Evolutionary conservation across 2,797 vertebrate genomes (phyloP), one percentile per base, ranked within the genome.

Genomic region (Phalloptychus januarius): DNA sequence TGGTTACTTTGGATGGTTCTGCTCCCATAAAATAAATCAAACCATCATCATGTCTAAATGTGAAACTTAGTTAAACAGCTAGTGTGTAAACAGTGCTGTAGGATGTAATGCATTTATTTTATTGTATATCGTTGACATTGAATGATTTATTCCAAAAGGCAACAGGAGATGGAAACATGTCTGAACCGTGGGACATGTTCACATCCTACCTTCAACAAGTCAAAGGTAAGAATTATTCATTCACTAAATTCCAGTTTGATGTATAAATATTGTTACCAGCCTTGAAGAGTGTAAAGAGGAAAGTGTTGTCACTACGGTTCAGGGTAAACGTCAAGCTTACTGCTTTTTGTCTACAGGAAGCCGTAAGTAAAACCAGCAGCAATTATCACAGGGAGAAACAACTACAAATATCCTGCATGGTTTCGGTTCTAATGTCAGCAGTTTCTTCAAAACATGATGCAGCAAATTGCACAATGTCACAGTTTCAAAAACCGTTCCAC

Each of bases 131-230:
- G 1, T 38, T 69, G 23, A 67, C 5, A 25, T 20, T n/a, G 33
- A 10, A 40, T 72, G 36, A 79, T 40, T 38, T 54, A 44, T 77
- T n/a, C 11, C 3, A 71, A 11, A 45, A 94, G 92, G 89, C 38
- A n/a, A 82, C 56, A 18, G 86, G 93, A 4, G 82, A 85, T 31
- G 80, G 11, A 0, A n/a, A 42, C 2, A 16, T 25, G 5, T 78
- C 86, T 1, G 82, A 36, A 36, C 50, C 85, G 2, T 95, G 90
- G 95, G 3, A 12, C 2, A 42, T 0, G 0, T 86, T 95, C 18
- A 87, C 89, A 5, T 88, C 90, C 7, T 83, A 90, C 77, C 78
- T 95, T 16, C 16, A 0, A 12, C 45, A 76, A 1, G 2, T 63
- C 11, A 69, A 1, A 38, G 46, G 83, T 82, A 38, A 3, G 7